These are phyloP conservation scores for Sebastiscus tertius DNA, from an alignment of 2,797 vertebrate genomes.

Conservation along the genomic window DNA sequence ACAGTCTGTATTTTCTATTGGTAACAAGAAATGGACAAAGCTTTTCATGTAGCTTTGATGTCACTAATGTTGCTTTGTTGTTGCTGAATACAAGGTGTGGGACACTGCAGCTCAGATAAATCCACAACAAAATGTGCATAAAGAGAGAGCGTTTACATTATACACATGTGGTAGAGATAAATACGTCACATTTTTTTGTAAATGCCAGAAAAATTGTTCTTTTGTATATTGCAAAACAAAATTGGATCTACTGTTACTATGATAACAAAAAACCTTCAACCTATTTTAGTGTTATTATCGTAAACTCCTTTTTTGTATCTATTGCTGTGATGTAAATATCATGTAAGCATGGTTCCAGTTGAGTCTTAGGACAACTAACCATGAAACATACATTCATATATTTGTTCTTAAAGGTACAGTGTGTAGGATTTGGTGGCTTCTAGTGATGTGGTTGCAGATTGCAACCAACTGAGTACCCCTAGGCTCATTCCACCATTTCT, in stretches of 20 bases:
- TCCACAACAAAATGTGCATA: slow-evolving; percentile 8
- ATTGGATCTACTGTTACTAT: too few species aligned
- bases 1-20: background rate
- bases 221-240: background rate
- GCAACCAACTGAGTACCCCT: too few species aligned
- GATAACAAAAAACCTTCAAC: too few species aligned
- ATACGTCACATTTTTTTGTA: background rate
- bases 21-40: slow-evolving; percentile 24
- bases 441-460: too few species aligned
- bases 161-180: background rate
- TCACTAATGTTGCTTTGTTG: slow-evolving; percentile 13
- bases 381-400: background rate
- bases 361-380: background rate
- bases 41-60: slow-evolving; percentile 37
- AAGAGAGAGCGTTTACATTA: slow-evolving; percentile 1
- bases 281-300: too few species aligned
- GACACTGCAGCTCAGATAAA: slow-evolving; percentile 18
- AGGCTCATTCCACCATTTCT: too few species aligned
- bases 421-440: too few species aligned
- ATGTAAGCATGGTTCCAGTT: too few species aligned
- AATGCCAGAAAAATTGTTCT: background rate
- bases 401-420: too few species aligned
- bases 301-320: too few species aligned
- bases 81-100: background rate
- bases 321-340: too few species aligned